Evolutionary conservation across 92 coral and sea anemone species (phyloP).

Genomic region (Palythoa caribaeorum): DNA sequence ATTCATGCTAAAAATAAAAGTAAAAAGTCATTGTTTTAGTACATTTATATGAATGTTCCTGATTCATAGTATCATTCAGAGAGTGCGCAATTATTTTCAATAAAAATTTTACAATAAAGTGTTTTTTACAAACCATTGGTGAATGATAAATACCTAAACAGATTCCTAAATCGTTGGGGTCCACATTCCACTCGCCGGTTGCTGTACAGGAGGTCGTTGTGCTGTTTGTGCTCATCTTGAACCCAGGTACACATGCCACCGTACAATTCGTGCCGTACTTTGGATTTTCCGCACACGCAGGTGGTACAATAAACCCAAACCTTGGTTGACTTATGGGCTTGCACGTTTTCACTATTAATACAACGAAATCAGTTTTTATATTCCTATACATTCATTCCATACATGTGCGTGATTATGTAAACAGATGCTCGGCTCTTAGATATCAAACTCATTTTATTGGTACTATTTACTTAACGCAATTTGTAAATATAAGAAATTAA

Average conservation of each 20-base stretch:
- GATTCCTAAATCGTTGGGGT: not conserved
- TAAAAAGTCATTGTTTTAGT: too few species aligned
- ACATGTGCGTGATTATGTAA: too few species aligned
- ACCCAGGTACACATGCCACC: not conserved
- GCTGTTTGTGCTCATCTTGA: not conserved
- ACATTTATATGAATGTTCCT: too few species aligned
- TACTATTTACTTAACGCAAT: too few species aligned
- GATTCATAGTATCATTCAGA: too few species aligned
- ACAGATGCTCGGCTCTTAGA: too few species aligned
- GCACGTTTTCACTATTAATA: not conserved
- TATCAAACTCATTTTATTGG: too few species aligned
- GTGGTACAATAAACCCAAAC: conserved; percentile 10
- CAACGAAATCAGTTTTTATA: not conserved
- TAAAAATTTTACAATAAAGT: too few species aligned
- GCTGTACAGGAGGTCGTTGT: not conserved
- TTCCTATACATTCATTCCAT: not conserved
- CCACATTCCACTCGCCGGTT: not conserved
- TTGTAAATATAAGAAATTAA: too few species aligned
- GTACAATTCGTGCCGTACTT: not conserved
- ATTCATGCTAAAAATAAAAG: too few species aligned
- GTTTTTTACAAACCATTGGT: not conserved
- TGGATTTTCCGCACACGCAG: conserved; percentile 1
- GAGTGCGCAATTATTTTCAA: too few species aligned
- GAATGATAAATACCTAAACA: not conserved
- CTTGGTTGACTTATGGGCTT: not conserved